Evolutionary conservation across 2,797 vertebrate species (phyloP).

Genomic region (Lateolabrax maculatus): DNA sequence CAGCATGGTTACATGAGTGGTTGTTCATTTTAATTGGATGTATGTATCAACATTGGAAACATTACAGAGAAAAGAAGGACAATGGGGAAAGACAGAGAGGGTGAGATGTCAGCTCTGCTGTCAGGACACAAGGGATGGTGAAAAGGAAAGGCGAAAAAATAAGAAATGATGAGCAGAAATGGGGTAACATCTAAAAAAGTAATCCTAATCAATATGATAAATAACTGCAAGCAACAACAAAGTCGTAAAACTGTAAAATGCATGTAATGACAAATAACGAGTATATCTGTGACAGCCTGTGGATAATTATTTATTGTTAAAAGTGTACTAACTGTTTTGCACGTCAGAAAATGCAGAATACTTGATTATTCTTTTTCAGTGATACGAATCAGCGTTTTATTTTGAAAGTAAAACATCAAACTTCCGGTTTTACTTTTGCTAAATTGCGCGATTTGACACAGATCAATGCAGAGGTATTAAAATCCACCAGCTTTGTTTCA

Average conservation of each 20-base stretch:
- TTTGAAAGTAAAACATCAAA: slow-evolving; percentile 2
- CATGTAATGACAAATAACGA: not conserved
- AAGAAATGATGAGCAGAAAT: not conserved
- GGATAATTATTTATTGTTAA: not conserved
- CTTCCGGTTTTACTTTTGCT: slow-evolving; percentile 23
- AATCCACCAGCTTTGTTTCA: not conserved
- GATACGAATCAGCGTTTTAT: slow-evolving; percentile 18
- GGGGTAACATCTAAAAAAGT: not conserved
- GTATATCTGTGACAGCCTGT: not conserved
- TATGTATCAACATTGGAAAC: not conserved
- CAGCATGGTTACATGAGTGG: not conserved
- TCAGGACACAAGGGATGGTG: not conserved
- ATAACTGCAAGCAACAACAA: not conserved
- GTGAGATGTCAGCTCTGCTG: not conserved
- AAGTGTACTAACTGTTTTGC: not conserved
- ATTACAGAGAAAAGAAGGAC: not conserved
- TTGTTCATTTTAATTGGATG: too few relatives aligned
- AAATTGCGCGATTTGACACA: not conserved
- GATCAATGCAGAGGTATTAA: slow-evolving; percentile 21
- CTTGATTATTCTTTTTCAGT: not conserved
- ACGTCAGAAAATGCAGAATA: not conserved
- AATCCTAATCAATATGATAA: not conserved
- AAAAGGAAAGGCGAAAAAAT: not conserved
- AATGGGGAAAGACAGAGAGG: not conserved
- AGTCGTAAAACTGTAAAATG: not conserved